Evolutionary conservation across 1,140 invertebrate species (phyloP).

Genomic region (Magallana gigas): DNA sequence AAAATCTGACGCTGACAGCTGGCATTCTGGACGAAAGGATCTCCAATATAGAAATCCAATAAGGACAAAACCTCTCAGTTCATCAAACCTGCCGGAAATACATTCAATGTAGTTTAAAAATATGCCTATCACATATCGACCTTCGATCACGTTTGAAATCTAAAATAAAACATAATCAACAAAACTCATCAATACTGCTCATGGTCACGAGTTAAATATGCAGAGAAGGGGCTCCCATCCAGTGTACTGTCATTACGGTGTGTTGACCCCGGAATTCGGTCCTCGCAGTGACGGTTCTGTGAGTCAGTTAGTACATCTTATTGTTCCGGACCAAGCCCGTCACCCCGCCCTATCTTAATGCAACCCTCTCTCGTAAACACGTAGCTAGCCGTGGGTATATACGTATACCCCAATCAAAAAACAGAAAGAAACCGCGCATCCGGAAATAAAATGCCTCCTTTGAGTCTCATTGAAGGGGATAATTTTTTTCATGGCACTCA

Average conservation of each 20-base stretch:
- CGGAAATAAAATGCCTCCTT: conserved; percentile 27
- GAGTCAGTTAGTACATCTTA: not conserved
- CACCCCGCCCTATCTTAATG: conserved; percentile 3
- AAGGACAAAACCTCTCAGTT: not conserved
- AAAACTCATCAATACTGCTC: not conserved
- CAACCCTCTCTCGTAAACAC: not conserved
- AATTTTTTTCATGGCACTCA: conserved; percentile 27
- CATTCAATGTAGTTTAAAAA: not conserved
- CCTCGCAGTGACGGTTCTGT: not conserved
- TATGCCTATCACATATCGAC: conserved; percentile 15
- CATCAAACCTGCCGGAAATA: conserved; percentile 6
- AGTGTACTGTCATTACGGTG: not conserved
- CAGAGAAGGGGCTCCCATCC: not conserved
- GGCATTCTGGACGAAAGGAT: too few relatives aligned
- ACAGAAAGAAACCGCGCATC: not conserved
- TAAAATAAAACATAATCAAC: conserved; percentile 25
- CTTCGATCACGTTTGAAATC: conserved; percentile 10
- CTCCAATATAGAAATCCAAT: not conserved
- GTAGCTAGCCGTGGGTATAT: not conserved
- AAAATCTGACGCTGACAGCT: too few relatives aligned
- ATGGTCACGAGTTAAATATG: conserved; percentile 6
- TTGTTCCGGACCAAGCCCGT: conserved; percentile 3
- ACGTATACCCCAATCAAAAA: not conserved
- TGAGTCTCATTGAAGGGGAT: conserved; percentile 15
- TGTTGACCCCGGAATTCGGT: conserved; percentile 6